Percentiles rank a stretch among this genome's conserved stretches.
Conservation (phyloP, 2,888 invertebrate species). For the Acleris cristana region DNA sequence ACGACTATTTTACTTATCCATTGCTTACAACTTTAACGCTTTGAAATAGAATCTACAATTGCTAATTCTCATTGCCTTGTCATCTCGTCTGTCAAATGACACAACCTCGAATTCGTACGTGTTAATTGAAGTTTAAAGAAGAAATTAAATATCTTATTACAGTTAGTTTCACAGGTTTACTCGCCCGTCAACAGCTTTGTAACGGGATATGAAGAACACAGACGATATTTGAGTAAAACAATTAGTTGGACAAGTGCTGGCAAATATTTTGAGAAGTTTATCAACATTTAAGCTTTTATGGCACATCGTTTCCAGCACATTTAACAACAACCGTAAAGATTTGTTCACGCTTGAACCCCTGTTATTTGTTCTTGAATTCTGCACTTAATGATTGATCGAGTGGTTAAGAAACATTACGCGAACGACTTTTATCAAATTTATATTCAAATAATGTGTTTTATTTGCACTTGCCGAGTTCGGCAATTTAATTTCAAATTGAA, state of each 20-base stretch:
- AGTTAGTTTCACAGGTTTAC: conserved; percentile 70
- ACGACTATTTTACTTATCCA: neutral
- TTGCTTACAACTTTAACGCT: conserved; percentile 4
- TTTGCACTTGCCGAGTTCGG: no score
- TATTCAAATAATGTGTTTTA: no score
- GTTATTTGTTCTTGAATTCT: no score
- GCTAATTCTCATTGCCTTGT: neutral
- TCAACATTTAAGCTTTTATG: no score
- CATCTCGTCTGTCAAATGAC: conserved; percentile 31
- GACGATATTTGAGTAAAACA: neutral
- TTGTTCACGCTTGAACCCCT: no score
- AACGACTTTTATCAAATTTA: neutral
- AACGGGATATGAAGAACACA: conserved; percentile 53
- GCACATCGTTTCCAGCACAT: no score
- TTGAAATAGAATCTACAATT: conserved; percentile 4
- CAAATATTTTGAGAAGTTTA: no score
- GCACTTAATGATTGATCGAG: no score
- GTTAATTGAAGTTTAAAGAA: conserved; percentile 57
- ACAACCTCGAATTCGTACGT: conserved; percentile 58
- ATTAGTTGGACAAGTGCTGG: no score
- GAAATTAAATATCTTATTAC: conserved; percentile 76
- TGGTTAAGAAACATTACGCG: no score
- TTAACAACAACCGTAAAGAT: no score
- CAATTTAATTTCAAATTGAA: no score
- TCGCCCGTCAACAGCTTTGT: conserved; percentile 66